Evolutionary conservation across 2,113 vertebrate species (phyloP).

Genomic region (Heliornis fulica): DNA sequence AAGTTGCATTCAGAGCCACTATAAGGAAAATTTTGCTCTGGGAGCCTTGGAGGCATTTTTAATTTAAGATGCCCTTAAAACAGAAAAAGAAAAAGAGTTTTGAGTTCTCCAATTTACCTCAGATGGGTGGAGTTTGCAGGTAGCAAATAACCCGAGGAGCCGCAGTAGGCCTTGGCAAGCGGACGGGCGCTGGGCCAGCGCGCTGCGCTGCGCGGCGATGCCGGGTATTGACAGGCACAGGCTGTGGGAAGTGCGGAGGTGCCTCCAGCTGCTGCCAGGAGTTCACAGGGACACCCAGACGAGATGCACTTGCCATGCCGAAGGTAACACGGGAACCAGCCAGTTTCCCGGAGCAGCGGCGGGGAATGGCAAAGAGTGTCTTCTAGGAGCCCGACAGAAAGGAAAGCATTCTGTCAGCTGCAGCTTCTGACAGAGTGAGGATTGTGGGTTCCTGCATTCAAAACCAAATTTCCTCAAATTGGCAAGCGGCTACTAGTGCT

Average conservation of each 20-base stretch:
- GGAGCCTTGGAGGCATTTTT: background rate
- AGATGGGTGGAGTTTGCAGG: background rate
- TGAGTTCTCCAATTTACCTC: background rate
- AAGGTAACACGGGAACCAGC: conserved; percentile 8
- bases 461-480: background rate
- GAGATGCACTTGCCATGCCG: background rate
- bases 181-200: background rate
- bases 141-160: background rate
- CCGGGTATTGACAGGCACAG: background rate
- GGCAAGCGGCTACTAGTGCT: background rate
- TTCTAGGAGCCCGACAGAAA: background rate
- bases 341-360: background rate
- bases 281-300: background rate
- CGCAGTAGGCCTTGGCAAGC: background rate
- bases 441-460: conserved; percentile 21
- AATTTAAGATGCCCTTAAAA: background rate
- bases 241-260: background rate
- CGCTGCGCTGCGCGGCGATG: background rate
- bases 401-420: background rate
- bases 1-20: background rate
- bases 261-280: background rate
- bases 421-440: conserved; percentile 8
- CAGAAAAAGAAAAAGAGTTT: background rate
- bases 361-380: background rate
- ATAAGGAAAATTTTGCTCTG: background rate